Percentiles rank a stretch among this genome's conserved stretches.
Conservation (phyloP, 2,888 invertebrate species). For the Sesamia inferens region DNA sequence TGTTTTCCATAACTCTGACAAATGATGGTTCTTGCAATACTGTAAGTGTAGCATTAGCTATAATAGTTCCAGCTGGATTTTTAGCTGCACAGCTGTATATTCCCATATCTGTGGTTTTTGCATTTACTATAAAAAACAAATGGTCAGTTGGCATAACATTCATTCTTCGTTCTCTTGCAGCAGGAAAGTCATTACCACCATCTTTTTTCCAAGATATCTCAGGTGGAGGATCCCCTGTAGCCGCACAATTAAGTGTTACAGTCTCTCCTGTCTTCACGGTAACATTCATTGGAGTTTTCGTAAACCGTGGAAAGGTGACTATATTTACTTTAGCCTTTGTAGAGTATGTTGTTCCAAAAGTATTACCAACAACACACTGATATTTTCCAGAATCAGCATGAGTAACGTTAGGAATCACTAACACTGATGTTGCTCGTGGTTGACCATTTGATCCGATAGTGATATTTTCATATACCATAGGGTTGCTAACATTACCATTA, state of each 20-base stretch:
- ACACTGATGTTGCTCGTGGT: conserved; percentile 92
- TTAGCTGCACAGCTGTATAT: conserved; percentile 98
- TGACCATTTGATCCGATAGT: conserved; percentile 89
- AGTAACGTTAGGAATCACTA: conserved; percentile 94
- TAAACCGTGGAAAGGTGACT: conserved; percentile 96
- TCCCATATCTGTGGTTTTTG: conserved; percentile 96
- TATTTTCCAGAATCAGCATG: conserved; percentile 96
- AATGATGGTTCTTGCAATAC: conserved; percentile 97
- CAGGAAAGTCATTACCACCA: conserved; percentile 98
- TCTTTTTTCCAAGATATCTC: conserved; percentile 97
- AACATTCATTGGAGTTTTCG: conserved; percentile 95
- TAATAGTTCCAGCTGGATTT: conserved; percentile 96
- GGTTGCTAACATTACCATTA: conserved; percentile 90
- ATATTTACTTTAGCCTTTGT: conserved; percentile 96
- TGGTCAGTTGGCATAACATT: conserved; percentile 97
- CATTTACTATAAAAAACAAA: conserved; percentile 97
- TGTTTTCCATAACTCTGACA: conserved; percentile 95
- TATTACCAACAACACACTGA: conserved; percentile 97
- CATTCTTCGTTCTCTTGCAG: conserved; percentile 97
- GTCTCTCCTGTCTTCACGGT: conserved; percentile 96
- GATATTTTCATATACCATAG: conserved; percentile 84
- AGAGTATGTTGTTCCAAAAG: conserved; percentile 97
- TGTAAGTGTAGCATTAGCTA: conserved; percentile 95
- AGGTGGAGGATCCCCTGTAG: conserved; percentile 96
- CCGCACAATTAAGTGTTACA: conserved; percentile 97